Evolutionary conservation across 2,888 invertebrate genomes (phyloP), one percentile per base, ranked within the genome.

Genomic region (Apamea crenata): DNA sequence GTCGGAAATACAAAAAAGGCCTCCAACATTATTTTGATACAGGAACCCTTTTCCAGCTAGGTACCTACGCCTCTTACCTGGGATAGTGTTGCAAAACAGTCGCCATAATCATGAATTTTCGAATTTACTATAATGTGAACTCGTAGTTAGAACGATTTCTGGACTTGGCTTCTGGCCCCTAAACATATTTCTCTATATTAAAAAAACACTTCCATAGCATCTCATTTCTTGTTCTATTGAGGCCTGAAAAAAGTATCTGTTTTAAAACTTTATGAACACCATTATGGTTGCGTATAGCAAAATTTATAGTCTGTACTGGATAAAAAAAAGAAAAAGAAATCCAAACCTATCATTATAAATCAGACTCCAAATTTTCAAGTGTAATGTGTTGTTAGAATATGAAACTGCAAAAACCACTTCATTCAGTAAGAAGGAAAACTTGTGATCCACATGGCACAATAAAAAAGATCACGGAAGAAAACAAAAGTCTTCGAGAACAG

Each of bases 401-500:
- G 93, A 90, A 91, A 91, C 86, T 81, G 21, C 89, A 90, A 80
- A 91, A 90, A 88, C 73, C 77, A 16, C n/a, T 77, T 32, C 7
- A 74, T 69, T 44, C 80, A 40, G 61, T 69, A 12, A 85, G 79
- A 67, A 87, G 77, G 50, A 87, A 83, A 73, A 78, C 56, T n/a
- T 73, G 29, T 8, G 40, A 74, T 44, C 36, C 74, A 36, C 18
- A 83, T 70, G 56, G 63, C 25, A 67, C 69, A 56, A 81, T 93
- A n/a, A 88, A 86, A 8, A 92, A 84, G 79, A 69, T 89, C 21
- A 53, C 88, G 1, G 85, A 87, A 50, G 95, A 95, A 79, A 96
- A 96, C 77, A 68, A 63, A 25, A 89, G 65, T 32, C 89, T 96
- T 36, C 92, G 87, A 1, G 77, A 87, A 5, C 88, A 92, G 56